Conservation (phyloP, 2,888 invertebrate species). For the Tortricodes alternella region DNA sequence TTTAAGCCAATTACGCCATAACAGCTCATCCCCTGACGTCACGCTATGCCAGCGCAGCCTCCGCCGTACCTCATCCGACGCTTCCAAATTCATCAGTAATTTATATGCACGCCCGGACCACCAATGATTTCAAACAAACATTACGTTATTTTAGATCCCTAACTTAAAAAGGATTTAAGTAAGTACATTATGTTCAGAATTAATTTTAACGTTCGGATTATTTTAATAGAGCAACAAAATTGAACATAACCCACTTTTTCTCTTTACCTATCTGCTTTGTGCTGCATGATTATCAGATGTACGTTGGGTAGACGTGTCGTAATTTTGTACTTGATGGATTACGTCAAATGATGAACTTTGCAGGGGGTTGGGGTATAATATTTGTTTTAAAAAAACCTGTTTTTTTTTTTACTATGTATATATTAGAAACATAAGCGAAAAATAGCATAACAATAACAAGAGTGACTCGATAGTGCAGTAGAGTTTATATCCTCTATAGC, state of each 20-base stretch:
- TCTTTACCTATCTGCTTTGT: not conserved
- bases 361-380: too few relatives aligned
- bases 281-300: too few relatives aligned
- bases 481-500: too few relatives aligned
- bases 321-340: too few relatives aligned
- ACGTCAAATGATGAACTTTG: too few relatives aligned
- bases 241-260: not conserved
- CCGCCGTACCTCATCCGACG: constrained; percentile 16
- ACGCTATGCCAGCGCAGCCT: constrained; percentile 17
- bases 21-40: constrained; percentile 52
- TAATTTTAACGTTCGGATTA: not conserved
- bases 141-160: not conserved
- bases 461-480: too few relatives aligned
- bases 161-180: not conserved
- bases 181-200: too few relatives aligned
- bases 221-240: not conserved
- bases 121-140: constrained; percentile 1
- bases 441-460: too few relatives aligned
- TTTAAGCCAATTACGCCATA: constrained; percentile 67
- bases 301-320: too few relatives aligned
- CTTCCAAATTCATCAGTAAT: constrained; percentile 29
- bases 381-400: too few relatives aligned
- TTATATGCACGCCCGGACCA: constrained; percentile 22
- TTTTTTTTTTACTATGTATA: too few relatives aligned
- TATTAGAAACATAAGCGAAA: too few relatives aligned